phyloP scores from a whole-genome alignment of 2,888 invertebrate genomes.

The Heliconius sara region DNA sequence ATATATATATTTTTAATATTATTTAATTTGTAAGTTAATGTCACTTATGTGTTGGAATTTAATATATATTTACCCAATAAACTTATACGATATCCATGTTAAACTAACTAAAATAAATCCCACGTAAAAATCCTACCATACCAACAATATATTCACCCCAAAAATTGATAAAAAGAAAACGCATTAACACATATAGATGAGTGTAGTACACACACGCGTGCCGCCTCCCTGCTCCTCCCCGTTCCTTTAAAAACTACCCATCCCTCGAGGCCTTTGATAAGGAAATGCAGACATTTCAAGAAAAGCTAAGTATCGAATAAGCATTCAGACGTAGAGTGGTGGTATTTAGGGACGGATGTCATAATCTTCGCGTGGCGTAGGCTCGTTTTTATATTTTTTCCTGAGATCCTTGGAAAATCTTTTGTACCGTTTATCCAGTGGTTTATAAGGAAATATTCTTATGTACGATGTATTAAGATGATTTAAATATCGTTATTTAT shows the following conservation, averaged over 20 bases:
- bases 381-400: slow-evolving; percentile 43
- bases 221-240: slow-evolving; percentile 51
- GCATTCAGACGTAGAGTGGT: slow-evolving; percentile 67
- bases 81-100: too few relatives aligned
- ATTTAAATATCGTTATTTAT: not conserved
- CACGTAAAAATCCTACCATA: slow-evolving; percentile 19
- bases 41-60: too few relatives aligned
- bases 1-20: too few relatives aligned
- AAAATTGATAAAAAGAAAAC: slow-evolving; percentile 85
- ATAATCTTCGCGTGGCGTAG: slow-evolving; percentile 59
- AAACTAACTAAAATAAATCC: not conserved
- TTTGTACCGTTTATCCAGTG: slow-evolving; percentile 34
- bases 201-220: slow-evolving; percentile 64
- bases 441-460: slow-evolving; percentile 25
- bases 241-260: slow-evolving; percentile 72
- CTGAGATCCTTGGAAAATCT: slow-evolving; percentile 34
- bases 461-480: slow-evolving; percentile 1
- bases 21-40: too few relatives aligned
- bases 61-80: too few relatives aligned
- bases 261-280: slow-evolving; percentile 79
- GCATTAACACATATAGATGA: slow-evolving; percentile 84
- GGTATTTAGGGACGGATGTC: slow-evolving; percentile 69
- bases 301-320: slow-evolving; percentile 81
- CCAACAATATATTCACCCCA: slow-evolving; percentile 61
- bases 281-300: slow-evolving; percentile 84